Conservation (phyloP, 2,113 vertebrate species). For the Neotoma lepida region DNA sequence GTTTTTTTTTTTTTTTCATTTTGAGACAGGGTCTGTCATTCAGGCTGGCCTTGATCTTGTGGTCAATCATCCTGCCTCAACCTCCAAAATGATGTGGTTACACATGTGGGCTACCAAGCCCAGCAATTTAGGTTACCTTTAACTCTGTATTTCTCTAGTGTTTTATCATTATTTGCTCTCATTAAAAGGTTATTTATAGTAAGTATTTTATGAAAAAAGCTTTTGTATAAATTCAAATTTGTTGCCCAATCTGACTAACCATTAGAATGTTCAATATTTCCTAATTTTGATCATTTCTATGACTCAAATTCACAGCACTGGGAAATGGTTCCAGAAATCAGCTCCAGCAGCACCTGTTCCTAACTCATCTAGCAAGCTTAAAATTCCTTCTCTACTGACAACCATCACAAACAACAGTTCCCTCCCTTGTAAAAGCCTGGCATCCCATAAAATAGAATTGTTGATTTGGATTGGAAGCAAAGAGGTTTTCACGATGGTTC, state of each 20-base stretch:
- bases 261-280: slow-evolving; percentile 5
- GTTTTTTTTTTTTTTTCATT: neutral
- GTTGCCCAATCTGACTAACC: slow-evolving; percentile 38
- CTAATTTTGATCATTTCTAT: slow-evolving; percentile 8
- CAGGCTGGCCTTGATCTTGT: neutral
- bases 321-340: slow-evolving; percentile 21
- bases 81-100: neutral
- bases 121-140: slow-evolving; percentile 42
- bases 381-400: slow-evolving; percentile 59
- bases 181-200: slow-evolving; percentile 7
- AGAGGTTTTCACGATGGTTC: slow-evolving; percentile 19
- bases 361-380: slow-evolving; percentile 51
- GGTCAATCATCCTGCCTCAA: neutral
- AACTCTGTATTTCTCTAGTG: slow-evolving; percentile 25
- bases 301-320: slow-evolving; percentile 30
- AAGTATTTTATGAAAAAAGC: slow-evolving; percentile 17
- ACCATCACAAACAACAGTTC: neutral
- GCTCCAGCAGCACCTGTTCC: neutral
- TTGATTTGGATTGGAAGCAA: slow-evolving; percentile 46
- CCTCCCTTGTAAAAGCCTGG: neutral
- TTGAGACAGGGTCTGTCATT: neutral
- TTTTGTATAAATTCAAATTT: slow-evolving; percentile 22
- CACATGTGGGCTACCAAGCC: neutral
- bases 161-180: slow-evolving; percentile 6
- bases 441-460: neutral